Evolutionary conservation across 2,797 vertebrate species (phyloP).

Genomic region (Eulemur coronatus): DNA sequence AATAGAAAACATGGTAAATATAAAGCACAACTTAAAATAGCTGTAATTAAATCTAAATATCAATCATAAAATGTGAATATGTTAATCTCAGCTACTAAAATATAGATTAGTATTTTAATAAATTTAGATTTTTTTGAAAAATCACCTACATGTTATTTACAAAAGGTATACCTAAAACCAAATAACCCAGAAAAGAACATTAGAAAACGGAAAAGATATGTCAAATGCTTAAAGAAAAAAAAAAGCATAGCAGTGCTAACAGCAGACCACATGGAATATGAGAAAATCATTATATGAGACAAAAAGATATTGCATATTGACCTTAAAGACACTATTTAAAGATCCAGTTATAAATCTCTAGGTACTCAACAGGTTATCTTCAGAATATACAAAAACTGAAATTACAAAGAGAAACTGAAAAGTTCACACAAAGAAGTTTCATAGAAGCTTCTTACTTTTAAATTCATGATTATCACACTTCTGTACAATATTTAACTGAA

Average conservation of each 20-base stretch:
- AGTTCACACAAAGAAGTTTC: background rate
- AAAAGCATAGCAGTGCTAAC: background rate
- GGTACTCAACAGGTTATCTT: background rate
- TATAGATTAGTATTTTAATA: background rate
- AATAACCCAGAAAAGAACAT: background rate
- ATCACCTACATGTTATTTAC: background rate
- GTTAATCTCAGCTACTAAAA: background rate
- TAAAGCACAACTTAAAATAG: background rate
- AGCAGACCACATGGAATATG: background rate
- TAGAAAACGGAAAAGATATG: background rate
- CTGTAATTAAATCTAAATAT: background rate
- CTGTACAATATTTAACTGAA: constrained; percentile 15
- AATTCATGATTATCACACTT: background rate
- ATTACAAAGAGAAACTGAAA: constrained; percentile 4
- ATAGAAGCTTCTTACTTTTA: background rate
- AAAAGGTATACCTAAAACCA: background rate
- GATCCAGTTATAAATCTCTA: background rate
- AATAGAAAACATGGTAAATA: background rate
- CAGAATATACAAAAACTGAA: background rate
- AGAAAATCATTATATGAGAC: background rate
- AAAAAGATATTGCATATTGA: background rate
- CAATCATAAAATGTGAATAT: background rate
- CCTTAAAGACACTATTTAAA: background rate
- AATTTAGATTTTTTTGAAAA: background rate
- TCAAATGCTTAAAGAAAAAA: background rate